Evolutionary conservation across 2,888 invertebrate genomes (phyloP).

Genomic region (Perizoma flavofasciatum): DNA sequence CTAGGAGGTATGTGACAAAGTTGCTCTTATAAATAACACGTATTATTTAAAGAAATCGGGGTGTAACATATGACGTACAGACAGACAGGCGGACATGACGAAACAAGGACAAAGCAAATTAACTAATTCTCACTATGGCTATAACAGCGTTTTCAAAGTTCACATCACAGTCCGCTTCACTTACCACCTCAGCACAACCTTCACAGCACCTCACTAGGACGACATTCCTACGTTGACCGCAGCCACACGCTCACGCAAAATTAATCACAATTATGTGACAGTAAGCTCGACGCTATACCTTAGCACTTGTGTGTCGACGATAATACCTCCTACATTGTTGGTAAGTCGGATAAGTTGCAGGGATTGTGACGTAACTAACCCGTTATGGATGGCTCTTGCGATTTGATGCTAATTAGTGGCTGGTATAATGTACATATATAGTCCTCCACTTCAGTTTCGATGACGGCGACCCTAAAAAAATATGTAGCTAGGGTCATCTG

Average conservation of each 20-base stretch:
- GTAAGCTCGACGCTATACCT: conserved; percentile 50
- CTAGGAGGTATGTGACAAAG: no score
- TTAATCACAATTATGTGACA: conserved; percentile 83
- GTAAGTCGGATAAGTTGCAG: conserved; percentile 15
- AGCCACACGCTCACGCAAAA: conserved; percentile 74
- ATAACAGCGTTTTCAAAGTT: no score
- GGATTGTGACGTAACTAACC: conserved; percentile 24
- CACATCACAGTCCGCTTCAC: conserved; percentile 41
- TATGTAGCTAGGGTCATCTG: no score
- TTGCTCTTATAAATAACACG: no score
- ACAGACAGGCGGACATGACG: no score
- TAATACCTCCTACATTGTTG: conserved; percentile 25
- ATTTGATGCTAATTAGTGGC: conserved; percentile 13
- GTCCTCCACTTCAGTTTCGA: no score
- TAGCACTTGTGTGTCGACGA: conserved; percentile 33
- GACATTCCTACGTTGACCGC: conserved; percentile 75
- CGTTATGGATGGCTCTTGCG: conserved; percentile 12
- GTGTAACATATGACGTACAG: no score
- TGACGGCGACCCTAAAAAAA: no score
- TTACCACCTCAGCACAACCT: conserved; percentile 30
- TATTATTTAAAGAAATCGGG: no score
- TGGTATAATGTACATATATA: no score
- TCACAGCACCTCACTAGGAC: conserved; percentile 59
- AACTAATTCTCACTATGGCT: no score
- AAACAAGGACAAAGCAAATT: no score